Base-by-base conservation (phyloP, 2,113 vertebrate genomes). In the Columba janthina region DNA sequence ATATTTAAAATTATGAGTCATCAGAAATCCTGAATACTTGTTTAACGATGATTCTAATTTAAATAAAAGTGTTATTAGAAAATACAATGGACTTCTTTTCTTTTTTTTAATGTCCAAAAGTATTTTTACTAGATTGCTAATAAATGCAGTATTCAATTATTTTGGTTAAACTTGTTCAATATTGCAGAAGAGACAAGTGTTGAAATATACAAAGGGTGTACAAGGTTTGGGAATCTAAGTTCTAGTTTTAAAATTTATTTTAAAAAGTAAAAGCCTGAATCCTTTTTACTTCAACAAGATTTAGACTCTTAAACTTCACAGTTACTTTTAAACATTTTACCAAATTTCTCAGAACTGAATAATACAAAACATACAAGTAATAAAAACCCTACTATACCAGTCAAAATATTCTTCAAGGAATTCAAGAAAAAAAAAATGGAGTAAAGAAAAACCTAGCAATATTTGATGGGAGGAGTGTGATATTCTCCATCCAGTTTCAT, bases 371-470 rank as follows among this genome's bases (percentile, higher is more conserved):
- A 21, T 3, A 38, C 4, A 66, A 61, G 21, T 51, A 51, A 46
- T 9, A 34, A 82, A 29, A 25, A 31, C 0, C 4, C 4, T 72
- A 12, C 6, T 3, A 26, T 5, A 1, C 8, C 21, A 64, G 16
- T 65, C 18, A 40, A 46, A 44, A 46, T 19, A 46, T 19, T 46
- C 44, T 46, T 46, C 44, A 46, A 19, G 44, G 44, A 46, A 19
- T 46, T 46, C 16, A 72, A 84, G 51, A 44, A 56, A 50, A 19
- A 26, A 26, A 42, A 42, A 42, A 42, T 7, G 15, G 42, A 61
- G 4, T 46, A 24, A 86, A 66, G 10, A 48, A 87, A 88, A 90
- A 29, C 2, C 2, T 58, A 25, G 15, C 4, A 42, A 72, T 50
- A 69, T 88, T 73, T 66, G 15, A 48, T 32, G 44, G 25, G 24